Percentiles rank a stretch among this genome's conserved stretches.
Conservation (phyloP, 2,113 vertebrate species). For the Strigops habroptila region DNA sequence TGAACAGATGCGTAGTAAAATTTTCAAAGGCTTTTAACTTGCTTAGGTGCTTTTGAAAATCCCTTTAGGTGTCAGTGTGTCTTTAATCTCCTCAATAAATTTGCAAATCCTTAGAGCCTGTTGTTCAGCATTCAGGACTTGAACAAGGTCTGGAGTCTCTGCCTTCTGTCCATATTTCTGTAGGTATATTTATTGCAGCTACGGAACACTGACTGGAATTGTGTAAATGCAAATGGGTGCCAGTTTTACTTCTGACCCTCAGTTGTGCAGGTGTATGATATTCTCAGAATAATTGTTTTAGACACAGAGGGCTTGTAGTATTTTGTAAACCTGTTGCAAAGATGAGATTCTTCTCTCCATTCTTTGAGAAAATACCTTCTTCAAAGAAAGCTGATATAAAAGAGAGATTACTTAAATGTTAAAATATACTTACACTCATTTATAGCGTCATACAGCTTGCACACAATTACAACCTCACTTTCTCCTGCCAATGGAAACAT, state of each 20-base stretch:
- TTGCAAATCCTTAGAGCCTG: not conserved
- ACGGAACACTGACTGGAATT: not conserved
- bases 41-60: constrained; percentile 32
- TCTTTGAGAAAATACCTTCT: not conserved
- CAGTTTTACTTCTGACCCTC: not conserved
- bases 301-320: not conserved
- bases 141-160: not conserved
- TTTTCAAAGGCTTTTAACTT: constrained; percentile 51
- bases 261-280: not conserved
- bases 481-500: not conserved
- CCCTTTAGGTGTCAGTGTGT: not conserved
- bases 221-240: not conserved
- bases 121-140: not conserved
- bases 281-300: not conserved
- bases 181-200: not conserved
- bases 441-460: not conserved
- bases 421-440: not conserved
- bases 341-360: not conserved
- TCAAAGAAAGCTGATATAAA: not conserved
- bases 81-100: constrained; percentile 25
- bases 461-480: not conserved
- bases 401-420: not conserved
- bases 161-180: not conserved
- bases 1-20: constrained; percentile 27
- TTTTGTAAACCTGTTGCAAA: not conserved